Evolutionary conservation across 2,113 vertebrate genomes (phyloP).

Genomic region (Heteronetta atricapilla): DNA sequence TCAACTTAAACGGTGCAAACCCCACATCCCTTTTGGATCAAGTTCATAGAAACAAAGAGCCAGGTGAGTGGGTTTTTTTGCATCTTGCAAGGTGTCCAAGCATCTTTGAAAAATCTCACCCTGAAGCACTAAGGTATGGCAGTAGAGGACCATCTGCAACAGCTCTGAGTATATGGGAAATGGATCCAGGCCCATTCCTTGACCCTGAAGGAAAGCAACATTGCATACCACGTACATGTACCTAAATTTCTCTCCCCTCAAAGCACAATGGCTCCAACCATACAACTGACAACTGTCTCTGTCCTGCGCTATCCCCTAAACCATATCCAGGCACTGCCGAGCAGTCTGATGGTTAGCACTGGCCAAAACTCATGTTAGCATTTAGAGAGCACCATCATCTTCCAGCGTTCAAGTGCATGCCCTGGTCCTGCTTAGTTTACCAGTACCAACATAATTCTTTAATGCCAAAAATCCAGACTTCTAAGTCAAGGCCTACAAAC

Average conservation of each 20-base stretch:
- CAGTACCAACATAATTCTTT: background rate
- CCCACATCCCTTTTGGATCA: conserved; percentile 35
- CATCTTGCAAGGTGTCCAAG: background rate
- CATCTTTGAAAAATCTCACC: background rate
- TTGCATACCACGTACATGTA: accelerated
- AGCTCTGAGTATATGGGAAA: background rate
- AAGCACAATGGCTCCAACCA: background rate
- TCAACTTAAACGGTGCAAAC: background rate
- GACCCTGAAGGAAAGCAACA: background rate
- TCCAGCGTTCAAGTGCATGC: background rate
- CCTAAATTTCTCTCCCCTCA: background rate
- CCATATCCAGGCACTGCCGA: background rate
- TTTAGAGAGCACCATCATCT: background rate
- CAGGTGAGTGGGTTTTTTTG: background rate
- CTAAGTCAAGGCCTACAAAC: background rate
- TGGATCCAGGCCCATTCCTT: background rate
- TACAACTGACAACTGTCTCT: background rate
- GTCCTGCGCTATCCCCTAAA: background rate
- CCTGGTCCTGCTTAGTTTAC: background rate
- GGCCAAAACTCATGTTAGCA: background rate
- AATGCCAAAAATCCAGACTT: background rate
- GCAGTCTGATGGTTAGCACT: background rate
- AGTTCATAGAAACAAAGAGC: conserved; percentile 30
- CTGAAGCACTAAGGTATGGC: background rate
- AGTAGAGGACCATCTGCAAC: background rate